Percentiles rank a stretch among this genome's conserved stretches.
Evolutionary conservation across 2,113 vertebrate species (phyloP).

Genomic region (Odobenus rosmarus): DNA sequence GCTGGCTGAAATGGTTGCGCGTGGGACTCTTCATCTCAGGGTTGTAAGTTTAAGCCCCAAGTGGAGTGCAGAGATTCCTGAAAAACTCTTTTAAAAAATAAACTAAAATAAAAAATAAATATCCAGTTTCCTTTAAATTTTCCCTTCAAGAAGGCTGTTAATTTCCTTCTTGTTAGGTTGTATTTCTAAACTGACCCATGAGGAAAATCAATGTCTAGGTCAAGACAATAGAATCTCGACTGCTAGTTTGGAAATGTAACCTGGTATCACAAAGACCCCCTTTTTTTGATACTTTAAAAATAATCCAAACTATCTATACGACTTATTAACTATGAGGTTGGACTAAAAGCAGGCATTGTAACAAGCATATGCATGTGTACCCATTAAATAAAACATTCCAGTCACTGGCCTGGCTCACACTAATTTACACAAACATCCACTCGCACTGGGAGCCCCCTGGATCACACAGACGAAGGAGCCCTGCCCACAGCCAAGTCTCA

Average conservation of each 20-base stretch:
- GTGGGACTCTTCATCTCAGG: not conserved
- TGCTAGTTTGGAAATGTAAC: not conserved
- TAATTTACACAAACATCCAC: no score
- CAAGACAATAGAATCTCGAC: not conserved
- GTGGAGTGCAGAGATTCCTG: no score
- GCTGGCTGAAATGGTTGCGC: not conserved
- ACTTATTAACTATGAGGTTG: not conserved
- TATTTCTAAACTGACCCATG: not conserved
- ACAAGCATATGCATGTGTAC: not conserved
- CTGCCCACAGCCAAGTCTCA: not conserved
- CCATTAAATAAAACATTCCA: not conserved
- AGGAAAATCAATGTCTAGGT: not conserved
- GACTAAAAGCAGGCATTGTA: no score
- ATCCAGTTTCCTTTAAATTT: no score
- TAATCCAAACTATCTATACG: not conserved
- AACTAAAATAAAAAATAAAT: no score
- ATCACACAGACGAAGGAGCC: not conserved
- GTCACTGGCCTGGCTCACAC: not conserved
- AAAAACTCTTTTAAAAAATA: no score
- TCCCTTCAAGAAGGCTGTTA: no score
- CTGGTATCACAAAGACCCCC: not conserved
- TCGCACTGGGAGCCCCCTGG: not conserved
- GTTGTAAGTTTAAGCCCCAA: no score
- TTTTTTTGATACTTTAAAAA: not conserved
- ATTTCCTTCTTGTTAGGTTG: not conserved